These are phyloP conservation scores for Potamilus streckersoni DNA, from an alignment of 1,140 invertebrate species.

Conservation along the genomic window DNA sequence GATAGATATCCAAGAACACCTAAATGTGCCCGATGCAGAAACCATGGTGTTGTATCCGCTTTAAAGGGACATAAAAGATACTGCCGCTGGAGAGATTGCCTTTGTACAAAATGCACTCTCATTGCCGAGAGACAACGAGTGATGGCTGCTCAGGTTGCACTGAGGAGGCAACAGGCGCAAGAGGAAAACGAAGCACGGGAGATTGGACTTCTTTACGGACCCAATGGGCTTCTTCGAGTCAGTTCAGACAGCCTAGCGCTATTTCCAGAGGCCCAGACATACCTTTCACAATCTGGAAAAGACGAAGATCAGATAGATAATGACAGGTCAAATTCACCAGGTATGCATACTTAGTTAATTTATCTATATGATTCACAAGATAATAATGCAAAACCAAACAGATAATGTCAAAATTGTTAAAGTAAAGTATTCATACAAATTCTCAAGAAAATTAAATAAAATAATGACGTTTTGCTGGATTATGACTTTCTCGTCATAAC, in stretches of 20 bases:
- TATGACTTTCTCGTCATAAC: too few relatives aligned
- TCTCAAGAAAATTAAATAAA: too few relatives aligned
- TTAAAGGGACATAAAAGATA: slow-evolving; percentile 94
- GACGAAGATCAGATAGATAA: too few relatives aligned
- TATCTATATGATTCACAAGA: too few relatives aligned
- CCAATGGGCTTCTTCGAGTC: slow-evolving; percentile 60
- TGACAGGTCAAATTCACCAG: too few relatives aligned
- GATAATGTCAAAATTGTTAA: too few relatives aligned
- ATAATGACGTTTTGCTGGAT: too few relatives aligned
- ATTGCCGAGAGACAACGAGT: slow-evolving; percentile 96
- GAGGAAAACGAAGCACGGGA: slow-evolving; percentile 98
- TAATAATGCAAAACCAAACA: too few relatives aligned
- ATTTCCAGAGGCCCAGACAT: too few relatives aligned
- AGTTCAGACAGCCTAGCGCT: slow-evolving; percentile 19
- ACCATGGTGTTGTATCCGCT: slow-evolving; percentile 95
- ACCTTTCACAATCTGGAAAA: too few relatives aligned
- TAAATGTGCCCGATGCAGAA: slow-evolving; percentile 94
- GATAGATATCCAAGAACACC: slow-evolving; percentile 92
- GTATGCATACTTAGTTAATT: too few relatives aligned
- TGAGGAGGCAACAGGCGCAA: slow-evolving; percentile 73
- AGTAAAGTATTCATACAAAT: too few relatives aligned
- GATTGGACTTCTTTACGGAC: slow-evolving; percentile 86
- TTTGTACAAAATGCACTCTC: slow-evolving; percentile 92
- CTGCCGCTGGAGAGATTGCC: slow-evolving; percentile 75
- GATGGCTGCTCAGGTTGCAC: slow-evolving; percentile 90